A percentile compares a stretch with the other conserved stretches of the same genome.
Conservation (phyloP, 2,113 vertebrate genomes). For the Chamaea fasciata region DNA sequence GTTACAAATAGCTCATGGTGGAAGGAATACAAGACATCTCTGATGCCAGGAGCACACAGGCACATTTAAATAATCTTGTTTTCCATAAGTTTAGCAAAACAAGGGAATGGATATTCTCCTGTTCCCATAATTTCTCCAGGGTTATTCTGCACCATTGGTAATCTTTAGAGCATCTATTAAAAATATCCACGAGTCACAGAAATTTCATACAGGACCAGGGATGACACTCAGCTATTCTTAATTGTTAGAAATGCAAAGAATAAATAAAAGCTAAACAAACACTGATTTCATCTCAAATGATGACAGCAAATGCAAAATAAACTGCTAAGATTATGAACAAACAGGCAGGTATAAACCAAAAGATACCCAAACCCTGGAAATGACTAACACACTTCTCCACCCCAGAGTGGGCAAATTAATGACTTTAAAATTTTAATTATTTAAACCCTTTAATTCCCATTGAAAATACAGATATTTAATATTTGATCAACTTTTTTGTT, state of each 20-base stretch:
- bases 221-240: not conserved
- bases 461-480: not conserved
- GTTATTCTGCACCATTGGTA: not conserved
- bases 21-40: not conserved
- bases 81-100: not conserved
- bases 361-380: not conserved
- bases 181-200: not conserved
- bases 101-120: not conserved
- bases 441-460: not conserved
- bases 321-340: not conserved
- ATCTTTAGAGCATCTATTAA: not conserved
- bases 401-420: not conserved
- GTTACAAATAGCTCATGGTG: not conserved
- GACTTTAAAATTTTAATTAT: not conserved
- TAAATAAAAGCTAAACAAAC: not conserved
- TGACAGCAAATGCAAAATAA: not conserved
- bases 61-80: not conserved
- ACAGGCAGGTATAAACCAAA: not conserved
- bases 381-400: fast-evolving
- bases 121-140: not conserved
- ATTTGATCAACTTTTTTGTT: not conserved
- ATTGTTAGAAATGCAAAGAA: not conserved
- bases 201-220: not conserved
- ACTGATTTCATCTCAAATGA: not conserved
- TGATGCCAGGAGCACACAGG: not conserved